phyloP scores from a whole-genome alignment of 2,797 vertebrate genomes.

The Holocentrus rufus region DNA sequence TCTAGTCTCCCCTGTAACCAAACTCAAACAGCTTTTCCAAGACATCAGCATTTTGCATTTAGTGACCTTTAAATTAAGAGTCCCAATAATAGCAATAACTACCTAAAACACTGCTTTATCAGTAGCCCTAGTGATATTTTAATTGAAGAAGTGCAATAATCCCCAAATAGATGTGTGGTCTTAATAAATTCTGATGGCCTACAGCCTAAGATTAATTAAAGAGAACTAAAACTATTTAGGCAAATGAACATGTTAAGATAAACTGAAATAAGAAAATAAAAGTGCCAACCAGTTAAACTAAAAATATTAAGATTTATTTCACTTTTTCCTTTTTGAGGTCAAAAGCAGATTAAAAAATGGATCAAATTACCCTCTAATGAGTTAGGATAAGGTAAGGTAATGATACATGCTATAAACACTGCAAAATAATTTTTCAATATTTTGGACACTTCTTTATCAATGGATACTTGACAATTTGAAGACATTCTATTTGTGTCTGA shows the following conservation, averaged over 20 bases:
- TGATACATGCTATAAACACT: not conserved
- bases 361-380: too few species aligned
- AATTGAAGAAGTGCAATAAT: not conserved
- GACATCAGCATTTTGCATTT: too few species aligned
- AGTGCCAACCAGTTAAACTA: too few species aligned
- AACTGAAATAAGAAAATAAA: not conserved
- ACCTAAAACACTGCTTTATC: not conserved
- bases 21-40: too few species aligned
- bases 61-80: not conserved
- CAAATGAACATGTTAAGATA: not conserved
- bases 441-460: not conserved
- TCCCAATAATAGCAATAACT: too few species aligned
- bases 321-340: too few species aligned
- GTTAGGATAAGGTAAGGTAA: not conserved
- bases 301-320: too few species aligned
- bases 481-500: not conserved
- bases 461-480: too few species aligned
- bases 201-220: not conserved
- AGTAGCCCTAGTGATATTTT: not conserved
- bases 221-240: not conserved
- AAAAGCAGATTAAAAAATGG: too few species aligned
- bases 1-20: not conserved
- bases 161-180: not conserved
- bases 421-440: not conserved
- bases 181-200: too few species aligned